Percentiles rank a stretch among this genome's conserved stretches.
phyloP scores from a whole-genome alignment of 2,888 invertebrate genomes.

The Melanostoma scalare region DNA sequence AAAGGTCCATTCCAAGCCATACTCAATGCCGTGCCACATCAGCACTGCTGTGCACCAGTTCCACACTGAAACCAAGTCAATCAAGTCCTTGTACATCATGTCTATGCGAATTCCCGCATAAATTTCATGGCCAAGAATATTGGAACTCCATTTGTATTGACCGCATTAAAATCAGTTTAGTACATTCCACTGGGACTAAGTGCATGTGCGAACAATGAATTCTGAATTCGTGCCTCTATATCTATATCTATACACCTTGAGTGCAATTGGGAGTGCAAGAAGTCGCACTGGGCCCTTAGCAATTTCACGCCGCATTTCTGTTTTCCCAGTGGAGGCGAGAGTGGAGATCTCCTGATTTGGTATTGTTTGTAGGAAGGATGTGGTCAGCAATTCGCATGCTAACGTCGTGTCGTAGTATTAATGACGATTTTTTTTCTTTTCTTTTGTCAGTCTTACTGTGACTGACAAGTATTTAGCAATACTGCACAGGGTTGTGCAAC shows the following conservation, averaged over 20 bases:
- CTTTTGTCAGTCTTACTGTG: too few species aligned
- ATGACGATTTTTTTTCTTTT: too few species aligned
- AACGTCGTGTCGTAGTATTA: constrained; percentile 35
- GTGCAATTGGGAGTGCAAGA: constrained; percentile 36
- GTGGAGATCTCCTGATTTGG: constrained; percentile 15
- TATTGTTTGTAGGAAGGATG: constrained; percentile 25
- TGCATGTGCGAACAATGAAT: constrained; percentile 16
- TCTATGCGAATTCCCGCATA: constrained; percentile 45
- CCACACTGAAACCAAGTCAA: constrained; percentile 46
- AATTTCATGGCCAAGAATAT: constrained; percentile 36
- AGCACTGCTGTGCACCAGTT: constrained; percentile 4
- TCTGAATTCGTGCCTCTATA: constrained; percentile 24
- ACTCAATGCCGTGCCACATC: neutral
- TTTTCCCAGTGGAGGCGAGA: constrained; percentile 12
- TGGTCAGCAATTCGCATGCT: constrained; percentile 35
- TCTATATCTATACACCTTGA: neutral
- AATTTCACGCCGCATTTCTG: constrained; percentile 45
- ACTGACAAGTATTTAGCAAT: too few species aligned
- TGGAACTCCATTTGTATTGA: constrained; percentile 41
- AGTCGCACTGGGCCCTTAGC: constrained; percentile 20
- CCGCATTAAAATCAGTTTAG: constrained; percentile 49
- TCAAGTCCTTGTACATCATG: constrained; percentile 28
- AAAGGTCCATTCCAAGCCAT: constrained; percentile 23
- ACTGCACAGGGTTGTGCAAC: too few species aligned
- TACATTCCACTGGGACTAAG: constrained; percentile 32